Evolutionary conservation across 2,113 vertebrate species (phyloP), one percentile per base, ranked within the genome.

Genomic region (Platysternon megacephalum): DNA sequence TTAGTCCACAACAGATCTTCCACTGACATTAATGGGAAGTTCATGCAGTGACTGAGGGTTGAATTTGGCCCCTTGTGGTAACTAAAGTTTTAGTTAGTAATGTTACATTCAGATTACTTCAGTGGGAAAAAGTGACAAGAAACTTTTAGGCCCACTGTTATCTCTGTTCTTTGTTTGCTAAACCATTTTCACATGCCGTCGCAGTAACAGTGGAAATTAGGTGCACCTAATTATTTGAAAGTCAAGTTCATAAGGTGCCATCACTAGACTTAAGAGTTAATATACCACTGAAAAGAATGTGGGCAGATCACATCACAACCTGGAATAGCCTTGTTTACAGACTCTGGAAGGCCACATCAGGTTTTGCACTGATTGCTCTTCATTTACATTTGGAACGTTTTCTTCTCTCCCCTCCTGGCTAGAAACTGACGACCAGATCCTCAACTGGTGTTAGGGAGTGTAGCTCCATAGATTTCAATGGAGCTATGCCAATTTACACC

Each of bases 1-100:
- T 93, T 56, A 81, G 28, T 4, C 8, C 3, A n/a, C 22, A 3
- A 3, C n/a, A 74, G 79, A 6, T 10, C 6, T 61, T 3, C 55
- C 48, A 0, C 24, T 61, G 1, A n/a, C 53, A 29, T 39, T 46
- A 2, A 84, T 6, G 22, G 2, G 7, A 84, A 35, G 32, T 61
- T 35, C 0, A 0, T n/a, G 44, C 0, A 0, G 55, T 51, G 10
- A 26, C 3, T 22, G 8, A 80, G 3, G 65, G 42, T 26, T 86
- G 39, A 87, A 68, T 28, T 65, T 87, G 48, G 65, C 32, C 29
- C 80, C 2, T 39, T 2, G 19, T 12, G 32, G 55, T 8, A 92
- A 72, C 29, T 49, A 44, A 84, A 79, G 12, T 0, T 58, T 58
- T 76, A 32, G 3, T 21, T 49, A 28, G 10, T 93, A 72, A 17